phyloP scores from a whole-genome alignment of 92 coral and sea anemone genomes.

The Porites lobata region DNA sequence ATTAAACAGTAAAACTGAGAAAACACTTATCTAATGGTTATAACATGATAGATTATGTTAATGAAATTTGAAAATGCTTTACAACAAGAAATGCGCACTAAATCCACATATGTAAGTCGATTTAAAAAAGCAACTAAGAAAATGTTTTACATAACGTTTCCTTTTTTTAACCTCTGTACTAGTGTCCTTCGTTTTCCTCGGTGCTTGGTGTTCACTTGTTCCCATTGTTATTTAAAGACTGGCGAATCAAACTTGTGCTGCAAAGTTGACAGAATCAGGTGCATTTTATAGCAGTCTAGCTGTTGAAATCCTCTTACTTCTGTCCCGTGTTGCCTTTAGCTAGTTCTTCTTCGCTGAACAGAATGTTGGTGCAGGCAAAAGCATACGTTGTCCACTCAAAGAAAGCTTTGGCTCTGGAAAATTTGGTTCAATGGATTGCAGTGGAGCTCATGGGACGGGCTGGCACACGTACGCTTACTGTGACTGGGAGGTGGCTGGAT shows the following conservation, averaged over 20 bases:
- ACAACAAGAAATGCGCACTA: too few relatives aligned
- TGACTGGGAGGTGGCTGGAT: too few relatives aligned
- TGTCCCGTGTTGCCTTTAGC: slow-evolving; percentile 51
- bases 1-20: too few relatives aligned
- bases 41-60: too few relatives aligned
- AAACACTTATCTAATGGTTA: too few relatives aligned
- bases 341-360: slow-evolving; percentile 56
- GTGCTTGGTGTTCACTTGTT: slow-evolving; percentile 52
- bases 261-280: slow-evolving; percentile 26
- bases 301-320: slow-evolving; percentile 48
- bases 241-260: slow-evolving; percentile 42
- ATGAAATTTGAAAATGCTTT: too few relatives aligned
- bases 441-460: background rate
- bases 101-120: too few relatives aligned
- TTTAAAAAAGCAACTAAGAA: too few relatives aligned
- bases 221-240: slow-evolving; percentile 50
- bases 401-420: background rate
- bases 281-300: slow-evolving; percentile 34
- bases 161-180: slow-evolving; percentile 47
- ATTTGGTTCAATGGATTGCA: slow-evolving; percentile 1
- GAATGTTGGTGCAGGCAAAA: slow-evolving; percentile 38
- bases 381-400: slow-evolving; percentile 3
- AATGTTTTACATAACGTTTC: too few relatives aligned
- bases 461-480: background rate
- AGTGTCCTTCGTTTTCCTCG: slow-evolving; percentile 60